These are phyloP conservation scores for Hydropotes inermis DNA, from an alignment of 2,113 vertebrate species.

Conservation along the genomic window DNA sequence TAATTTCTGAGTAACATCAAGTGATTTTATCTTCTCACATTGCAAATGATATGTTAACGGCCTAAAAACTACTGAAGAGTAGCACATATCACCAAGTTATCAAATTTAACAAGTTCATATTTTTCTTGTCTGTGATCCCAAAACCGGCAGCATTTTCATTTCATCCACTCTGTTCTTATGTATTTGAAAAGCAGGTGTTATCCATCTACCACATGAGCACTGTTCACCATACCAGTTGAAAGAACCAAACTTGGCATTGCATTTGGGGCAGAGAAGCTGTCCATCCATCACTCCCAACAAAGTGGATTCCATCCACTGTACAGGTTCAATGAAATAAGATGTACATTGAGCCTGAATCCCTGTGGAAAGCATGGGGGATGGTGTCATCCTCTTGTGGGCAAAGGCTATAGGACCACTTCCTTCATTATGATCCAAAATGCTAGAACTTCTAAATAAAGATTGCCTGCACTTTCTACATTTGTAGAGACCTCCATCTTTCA, in stretches of 20 bases:
- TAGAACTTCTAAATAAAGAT: slow-evolving; percentile 89
- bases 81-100: not conserved
- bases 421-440: slow-evolving; percentile 88
- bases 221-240: slow-evolving; percentile 95
- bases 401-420: slow-evolving; percentile 88
- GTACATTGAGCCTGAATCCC: slow-evolving; percentile 84
- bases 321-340: slow-evolving; percentile 93
- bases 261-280: slow-evolving; percentile 97
- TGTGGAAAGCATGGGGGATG: slow-evolving; percentile 6
- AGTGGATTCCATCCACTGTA: slow-evolving; percentile 94
- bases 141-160: slow-evolving; percentile 78
- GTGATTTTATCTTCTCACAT: not conserved
- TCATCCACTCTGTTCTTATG: slow-evolving; percentile 95
- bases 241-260: slow-evolving; percentile 91
- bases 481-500: slow-evolving; percentile 85
- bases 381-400: slow-evolving; percentile 84
- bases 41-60: not conserved
- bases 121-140: slow-evolving; percentile 62
- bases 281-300: slow-evolving; percentile 93
- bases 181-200: slow-evolving; percentile 94
- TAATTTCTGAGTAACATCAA: not conserved
- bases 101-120: not conserved
- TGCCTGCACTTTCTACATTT: slow-evolving; percentile 97
- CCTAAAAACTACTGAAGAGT: not conserved
- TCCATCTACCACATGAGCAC: slow-evolving; percentile 96